Conservation (phyloP, 2,113 vertebrate genomes). For the Elephas maximus region DNA sequence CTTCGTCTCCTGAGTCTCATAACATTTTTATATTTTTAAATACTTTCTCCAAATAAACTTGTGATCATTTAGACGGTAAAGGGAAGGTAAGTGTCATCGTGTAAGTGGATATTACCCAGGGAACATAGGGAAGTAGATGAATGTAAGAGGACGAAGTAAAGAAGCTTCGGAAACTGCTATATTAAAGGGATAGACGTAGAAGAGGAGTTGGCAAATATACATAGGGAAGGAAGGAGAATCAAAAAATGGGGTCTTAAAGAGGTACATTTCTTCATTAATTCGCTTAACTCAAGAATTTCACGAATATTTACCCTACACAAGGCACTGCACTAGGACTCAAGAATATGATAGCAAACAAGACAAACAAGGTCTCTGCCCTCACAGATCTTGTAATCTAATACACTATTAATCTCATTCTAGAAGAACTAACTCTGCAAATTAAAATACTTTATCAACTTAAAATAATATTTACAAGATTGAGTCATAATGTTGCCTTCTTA, state of each 20-base stretch:
- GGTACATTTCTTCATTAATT: background rate
- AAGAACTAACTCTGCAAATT: conserved; percentile 23
- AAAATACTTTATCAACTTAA: conserved; percentile 12
- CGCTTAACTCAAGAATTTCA: background rate
- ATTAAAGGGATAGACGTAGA: background rate
- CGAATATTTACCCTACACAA: background rate
- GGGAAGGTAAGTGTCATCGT: background rate
- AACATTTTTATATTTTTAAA: background rate
- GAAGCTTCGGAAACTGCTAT: background rate
- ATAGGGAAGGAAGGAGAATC: background rate
- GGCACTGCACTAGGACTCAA: background rate
- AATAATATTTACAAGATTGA: background rate
- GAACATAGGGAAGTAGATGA: background rate
- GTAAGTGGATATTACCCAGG: background rate
- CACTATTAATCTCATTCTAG: background rate
- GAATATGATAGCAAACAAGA: background rate
- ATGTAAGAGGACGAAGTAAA: background rate
- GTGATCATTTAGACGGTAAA: background rate
- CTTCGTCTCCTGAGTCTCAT: background rate
- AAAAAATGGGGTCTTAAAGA: background rate
- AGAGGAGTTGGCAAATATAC: background rate
- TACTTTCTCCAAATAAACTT: background rate
- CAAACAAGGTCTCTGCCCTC: background rate
- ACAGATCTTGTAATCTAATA: background rate
- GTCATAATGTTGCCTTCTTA: background rate